A percentile compares a stretch with the other conserved stretches of the same genome.
Conservation (phyloP, 1,140 invertebrate species). For the Sycobia sp. region DNA sequence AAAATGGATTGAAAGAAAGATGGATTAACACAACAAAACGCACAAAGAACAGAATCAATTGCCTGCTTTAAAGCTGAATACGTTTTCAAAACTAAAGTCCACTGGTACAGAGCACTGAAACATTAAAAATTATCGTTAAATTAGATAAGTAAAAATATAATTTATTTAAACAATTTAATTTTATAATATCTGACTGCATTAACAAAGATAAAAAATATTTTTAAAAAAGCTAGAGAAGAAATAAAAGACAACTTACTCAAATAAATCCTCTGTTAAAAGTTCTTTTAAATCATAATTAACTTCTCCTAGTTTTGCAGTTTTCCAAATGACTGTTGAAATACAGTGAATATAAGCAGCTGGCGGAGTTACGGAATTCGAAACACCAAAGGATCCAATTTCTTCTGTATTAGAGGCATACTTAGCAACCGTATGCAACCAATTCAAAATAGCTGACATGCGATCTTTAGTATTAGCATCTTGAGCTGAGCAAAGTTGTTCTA, state of each 20-base stretch:
- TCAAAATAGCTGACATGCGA: slow-evolving; percentile 65
- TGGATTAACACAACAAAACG: slow-evolving; percentile 81
- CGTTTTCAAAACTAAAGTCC: slow-evolving; percentile 71
- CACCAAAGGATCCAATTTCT: slow-evolving; percentile 33
- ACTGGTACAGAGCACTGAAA: slow-evolving; percentile 72
- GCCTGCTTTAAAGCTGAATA: slow-evolving; percentile 77
- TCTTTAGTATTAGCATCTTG: slow-evolving; percentile 60
- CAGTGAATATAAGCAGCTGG: slow-evolving; percentile 70
- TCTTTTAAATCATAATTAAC: slow-evolving; percentile 68
- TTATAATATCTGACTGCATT: too few relatives aligned
- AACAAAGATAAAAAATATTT: slow-evolving; percentile 3
- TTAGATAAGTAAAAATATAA: slow-evolving; percentile 21
- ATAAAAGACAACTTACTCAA: slow-evolving; percentile 60
- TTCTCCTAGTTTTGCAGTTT: slow-evolving; percentile 68
- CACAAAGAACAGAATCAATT: slow-evolving; percentile 79
- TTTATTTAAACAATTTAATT: slow-evolving; percentile 20
- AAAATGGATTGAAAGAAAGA: slow-evolving; percentile 76
- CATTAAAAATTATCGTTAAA: slow-evolving; percentile 25
- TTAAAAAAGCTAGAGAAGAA: background rate
- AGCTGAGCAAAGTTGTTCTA: slow-evolving; percentile 75
- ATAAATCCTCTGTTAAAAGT: slow-evolving; percentile 71
- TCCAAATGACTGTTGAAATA: slow-evolving; percentile 82
- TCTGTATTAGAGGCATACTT: slow-evolving; percentile 43
- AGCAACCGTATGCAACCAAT: slow-evolving; percentile 68
- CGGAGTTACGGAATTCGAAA: slow-evolving; percentile 44